Evolutionary conservation across 2,888 invertebrate genomes (phyloP).

Genomic region (Corbicula japonica): DNA sequence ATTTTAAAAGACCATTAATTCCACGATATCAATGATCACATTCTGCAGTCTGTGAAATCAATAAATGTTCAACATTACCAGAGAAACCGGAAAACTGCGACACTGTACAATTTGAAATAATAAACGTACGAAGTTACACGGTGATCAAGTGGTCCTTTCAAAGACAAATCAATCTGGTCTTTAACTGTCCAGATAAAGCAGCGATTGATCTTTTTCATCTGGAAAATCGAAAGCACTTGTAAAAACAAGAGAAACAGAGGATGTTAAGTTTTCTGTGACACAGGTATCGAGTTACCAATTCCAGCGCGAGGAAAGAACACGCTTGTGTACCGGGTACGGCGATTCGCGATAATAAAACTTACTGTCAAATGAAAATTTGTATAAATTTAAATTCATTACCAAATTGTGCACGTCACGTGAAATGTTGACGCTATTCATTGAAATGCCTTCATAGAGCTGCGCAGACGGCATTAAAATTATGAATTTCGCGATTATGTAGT

Average conservation of each 20-base stretch:
- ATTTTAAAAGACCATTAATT: too few relatives aligned
- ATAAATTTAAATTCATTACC: not conserved
- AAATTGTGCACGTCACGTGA: not conserved
- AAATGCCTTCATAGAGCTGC: too few relatives aligned
- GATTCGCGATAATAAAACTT: conserved; percentile 14
- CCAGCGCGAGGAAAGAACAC: too few relatives aligned
- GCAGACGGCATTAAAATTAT: too few relatives aligned
- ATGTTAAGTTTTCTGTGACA: conserved; percentile 21
- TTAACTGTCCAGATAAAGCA: conserved; percentile 17
- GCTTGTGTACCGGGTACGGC: not conserved
- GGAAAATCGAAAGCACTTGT: conserved; percentile 37
- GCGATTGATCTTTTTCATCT: conserved; percentile 25
- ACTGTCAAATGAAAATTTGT: conserved; percentile 8
- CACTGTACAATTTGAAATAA: conserved; percentile 11
- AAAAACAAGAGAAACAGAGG: conserved; percentile 27
- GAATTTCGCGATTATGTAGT: too few relatives aligned
- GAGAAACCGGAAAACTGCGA: conserved; percentile 21
- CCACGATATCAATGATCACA: too few relatives aligned
- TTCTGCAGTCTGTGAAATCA: too few relatives aligned
- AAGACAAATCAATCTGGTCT: conserved; percentile 33
- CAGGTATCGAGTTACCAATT: too few relatives aligned
- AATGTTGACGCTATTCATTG: not conserved
- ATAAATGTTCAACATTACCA: not conserved
- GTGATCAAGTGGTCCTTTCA: conserved; percentile 23
- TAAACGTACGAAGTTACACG: conserved; percentile 21